Percentiles rank a stretch among this genome's conserved stretches.
phyloP scores from a whole-genome alignment of 2,888 invertebrate species.

The Stenodema calcarata region DNA sequence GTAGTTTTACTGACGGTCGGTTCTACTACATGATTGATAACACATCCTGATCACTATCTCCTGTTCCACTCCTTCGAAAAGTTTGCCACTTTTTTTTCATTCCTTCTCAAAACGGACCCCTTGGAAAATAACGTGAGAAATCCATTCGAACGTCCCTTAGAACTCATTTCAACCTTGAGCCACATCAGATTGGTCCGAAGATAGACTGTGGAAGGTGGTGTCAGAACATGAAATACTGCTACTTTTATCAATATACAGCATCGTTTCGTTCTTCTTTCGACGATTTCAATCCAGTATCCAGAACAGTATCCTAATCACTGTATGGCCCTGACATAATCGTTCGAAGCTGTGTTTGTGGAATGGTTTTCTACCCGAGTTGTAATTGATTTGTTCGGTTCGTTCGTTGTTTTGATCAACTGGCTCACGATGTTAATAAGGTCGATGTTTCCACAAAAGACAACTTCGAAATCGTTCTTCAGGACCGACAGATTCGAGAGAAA shows the following conservation, averaged over 20 bases:
- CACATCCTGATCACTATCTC: not conserved
- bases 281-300: not conserved
- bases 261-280: not conserved
- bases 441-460: not conserved
- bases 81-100: not conserved
- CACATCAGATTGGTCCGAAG: not conserved
- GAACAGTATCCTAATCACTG: not conserved
- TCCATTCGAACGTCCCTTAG: not conserved
- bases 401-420: not conserved
- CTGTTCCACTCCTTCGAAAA: not conserved
- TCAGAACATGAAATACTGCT: conserved; percentile 21
- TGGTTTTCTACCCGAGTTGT: not conserved
- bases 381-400: not conserved
- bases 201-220: conserved; percentile 12
- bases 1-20: not conserved
- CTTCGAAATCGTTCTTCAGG: not conserved
- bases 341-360: not conserved
- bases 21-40: not conserved
- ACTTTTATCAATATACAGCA: not conserved
- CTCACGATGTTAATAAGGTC: not conserved
- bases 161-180: conserved; percentile 12
- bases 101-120: not conserved
- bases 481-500: not conserved
- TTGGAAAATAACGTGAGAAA: not conserved
- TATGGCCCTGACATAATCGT: not conserved